Evolutionary conservation across 1,140 invertebrate genomes (phyloP).

Genomic region (Listronotus oregonensis): DNA sequence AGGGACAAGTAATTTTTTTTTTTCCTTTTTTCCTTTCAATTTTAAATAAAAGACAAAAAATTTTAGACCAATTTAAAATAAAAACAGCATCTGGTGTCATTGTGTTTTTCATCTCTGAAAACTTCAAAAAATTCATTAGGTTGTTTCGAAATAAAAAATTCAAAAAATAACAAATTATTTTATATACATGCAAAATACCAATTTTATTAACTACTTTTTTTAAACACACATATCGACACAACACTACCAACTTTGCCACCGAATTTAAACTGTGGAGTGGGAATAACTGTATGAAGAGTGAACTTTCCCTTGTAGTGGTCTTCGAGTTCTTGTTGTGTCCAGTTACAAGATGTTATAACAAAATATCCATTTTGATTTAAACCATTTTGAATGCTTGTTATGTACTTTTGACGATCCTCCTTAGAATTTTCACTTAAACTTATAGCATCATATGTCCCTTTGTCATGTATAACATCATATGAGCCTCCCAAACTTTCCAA

Average conservation of each 20-base stretch:
- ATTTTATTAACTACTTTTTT: constrained; percentile 51
- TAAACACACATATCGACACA: constrained; percentile 78
- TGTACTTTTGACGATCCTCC: constrained; percentile 69
- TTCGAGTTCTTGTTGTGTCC: constrained; percentile 83
- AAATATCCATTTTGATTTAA: constrained; percentile 68
- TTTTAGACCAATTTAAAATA: no score
- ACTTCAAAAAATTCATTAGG: no score
- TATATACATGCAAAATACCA: no score
- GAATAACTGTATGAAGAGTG: constrained; percentile 66
- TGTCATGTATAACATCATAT: constrained; percentile 78
- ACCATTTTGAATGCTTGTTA: constrained; percentile 67
- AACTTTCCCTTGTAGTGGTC: constrained; percentile 74
- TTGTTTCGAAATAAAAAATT: no score
- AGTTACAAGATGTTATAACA: constrained; percentile 92
- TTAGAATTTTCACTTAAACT: constrained; percentile 73
- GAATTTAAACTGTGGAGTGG: constrained; percentile 81
- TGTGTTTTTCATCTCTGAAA: no score
- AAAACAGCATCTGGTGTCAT: no score
- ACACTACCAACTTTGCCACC: constrained; percentile 81
- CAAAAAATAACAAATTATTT: no score
- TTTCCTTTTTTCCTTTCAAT: no score
- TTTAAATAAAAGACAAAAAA: no score
- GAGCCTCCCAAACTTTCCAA: constrained; percentile 54
- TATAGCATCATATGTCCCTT: constrained; percentile 94
- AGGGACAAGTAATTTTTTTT: no score